Evolutionary conservation across 2,113 vertebrate species (phyloP), one percentile per base, ranked within the genome.

Genomic region (Zeus faber): DNA sequence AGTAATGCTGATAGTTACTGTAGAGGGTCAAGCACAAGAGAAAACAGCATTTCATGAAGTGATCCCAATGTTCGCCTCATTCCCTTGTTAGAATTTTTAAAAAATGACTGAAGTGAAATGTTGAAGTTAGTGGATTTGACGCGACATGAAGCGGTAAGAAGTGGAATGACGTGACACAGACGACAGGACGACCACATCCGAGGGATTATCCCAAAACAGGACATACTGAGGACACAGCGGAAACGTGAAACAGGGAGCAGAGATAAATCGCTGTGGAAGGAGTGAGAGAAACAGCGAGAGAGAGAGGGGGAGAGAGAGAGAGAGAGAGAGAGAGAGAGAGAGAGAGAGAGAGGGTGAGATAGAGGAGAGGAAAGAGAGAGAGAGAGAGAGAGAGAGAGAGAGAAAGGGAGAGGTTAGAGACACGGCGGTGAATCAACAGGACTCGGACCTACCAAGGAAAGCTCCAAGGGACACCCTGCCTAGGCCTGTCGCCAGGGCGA

Each of bases 381-480:
- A 14, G 13, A 25, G 18, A 20, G 20, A 41, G 20, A 35, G 27
- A 37, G 23, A 21, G 52, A 25, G 37, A 60, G 48, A 55, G 3
- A 3, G 22, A 54, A 4, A 18, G 14, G 5, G 10, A 16, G 11
- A 33, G 23, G 24, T 20, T 4, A 10, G 45, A 33, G 3, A 16
- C 8, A 41, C 3, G n/a, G n/a, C n/a, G n/a, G n/a, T n/a, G n/a
- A n/a, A n/a, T n/a, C n/a, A n/a, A n/a, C n/a, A n/a, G n/a, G n/a
- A n/a, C n/a, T n/a, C 74, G 79, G 26, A 92, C 92, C 82, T 93
- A 95, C 94, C 93, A 89, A 94, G 89, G 79, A 96, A 95, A 86
- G 93, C 89, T 90, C 93, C 91, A 67, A 94, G 88, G 65, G 93
- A 95, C 62, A 92, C 90, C 89, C 92, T 91, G 91, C 93, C 92